Evolutionary conservation across 2,113 vertebrate species (phyloP), one percentile per base, ranked within the genome.

Genomic region (Fregata magnificens): DNA sequence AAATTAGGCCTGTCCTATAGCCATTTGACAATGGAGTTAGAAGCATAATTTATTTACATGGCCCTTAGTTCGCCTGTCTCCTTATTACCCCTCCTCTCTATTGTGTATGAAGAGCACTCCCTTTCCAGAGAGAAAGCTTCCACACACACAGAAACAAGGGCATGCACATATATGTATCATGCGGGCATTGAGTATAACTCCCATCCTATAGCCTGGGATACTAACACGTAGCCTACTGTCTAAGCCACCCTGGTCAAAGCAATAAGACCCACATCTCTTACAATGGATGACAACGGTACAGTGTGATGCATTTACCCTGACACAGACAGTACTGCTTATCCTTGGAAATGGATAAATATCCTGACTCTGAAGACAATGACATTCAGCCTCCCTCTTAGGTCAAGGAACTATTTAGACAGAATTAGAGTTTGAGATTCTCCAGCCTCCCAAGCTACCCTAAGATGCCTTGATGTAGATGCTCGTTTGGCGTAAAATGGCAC

Each of bases 151-250:
- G 61, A 40, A 70, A 34, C 6, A 28, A 22, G 3, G 10, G 1
- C 25, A 42, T 13, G 13, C 19, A 26, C 0, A 0, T n/a, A 9
- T 2, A 49, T n/a, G n/a, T 8, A 12, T 10, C 11, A 16, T 4
- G 12, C 13, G 25, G 13, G 7, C 26, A 53, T 4, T 9, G 32
- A 11, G 4, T 19, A 3, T 16, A 45, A 29, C 28, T 44, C 8
- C 38, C 16, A 18, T 22, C 8, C 3, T 2, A 5, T 2, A 66
- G 15, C 52, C 31, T 49, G 73, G 14, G n/a, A 19, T 10, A 29
- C 6, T 22, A 12, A 10, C 7, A 2, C 7, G 11, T 4, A 14
- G 25, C 13, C 21, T 52, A 11, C 18, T 40, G 45, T 9, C n/a
- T 38, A 31, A 28, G 40, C 13, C 29, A 62, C 47, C 10, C 10